Percentiles rank a stretch among this genome's conserved stretches.
Evolutionary conservation across 2,797 vertebrate species (phyloP).

Genomic region (Gymnothorax javanicus): DNA sequence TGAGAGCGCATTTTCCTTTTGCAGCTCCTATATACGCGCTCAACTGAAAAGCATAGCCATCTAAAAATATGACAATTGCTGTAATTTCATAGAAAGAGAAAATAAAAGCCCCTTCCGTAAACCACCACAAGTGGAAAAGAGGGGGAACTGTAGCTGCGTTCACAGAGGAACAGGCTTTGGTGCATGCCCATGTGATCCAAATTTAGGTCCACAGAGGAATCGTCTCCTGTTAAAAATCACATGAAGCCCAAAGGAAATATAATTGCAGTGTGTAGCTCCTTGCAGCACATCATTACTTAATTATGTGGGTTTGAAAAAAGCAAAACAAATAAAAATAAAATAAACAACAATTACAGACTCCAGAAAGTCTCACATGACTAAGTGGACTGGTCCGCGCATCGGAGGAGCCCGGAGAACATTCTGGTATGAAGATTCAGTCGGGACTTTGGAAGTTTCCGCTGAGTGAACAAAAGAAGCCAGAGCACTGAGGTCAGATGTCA

Average conservation of each 20-base stretch:
- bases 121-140: slow-evolving; percentile 57
- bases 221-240: slow-evolving; percentile 65
- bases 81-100: slow-evolving; percentile 63
- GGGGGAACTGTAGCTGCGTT: slow-evolving; percentile 35
- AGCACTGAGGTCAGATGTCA: background rate
- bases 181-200: slow-evolving; percentile 44
- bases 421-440: slow-evolving; percentile 12
- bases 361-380: slow-evolving; percentile 64
- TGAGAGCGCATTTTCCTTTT: slow-evolving; percentile 55
- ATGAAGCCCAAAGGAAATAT: slow-evolving; percentile 62
- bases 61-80: slow-evolving; percentile 43
- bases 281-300: slow-evolving; percentile 19
- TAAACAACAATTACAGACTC: slow-evolving; percentile 60
- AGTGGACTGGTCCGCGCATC: slow-evolving; percentile 45
- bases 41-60: slow-evolving; percentile 59
- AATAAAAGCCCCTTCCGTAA: slow-evolving; percentile 46
- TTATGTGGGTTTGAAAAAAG: slow-evolving; percentile 41
- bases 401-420: slow-evolving; percentile 3
- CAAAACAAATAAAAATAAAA: slow-evolving; percentile 62
- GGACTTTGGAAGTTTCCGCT: slow-evolving; percentile 19
- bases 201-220: slow-evolving; percentile 56
- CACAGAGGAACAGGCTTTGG: slow-evolving; percentile 34
- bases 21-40: slow-evolving; percentile 38
- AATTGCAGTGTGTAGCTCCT: slow-evolving; percentile 65
- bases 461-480: background rate